A percentile compares a stretch with the other conserved stretches of the same genome.
phyloP scores from a whole-genome alignment of 2,113 vertebrate species.

The Campylomormyrus tamandua region DNA sequence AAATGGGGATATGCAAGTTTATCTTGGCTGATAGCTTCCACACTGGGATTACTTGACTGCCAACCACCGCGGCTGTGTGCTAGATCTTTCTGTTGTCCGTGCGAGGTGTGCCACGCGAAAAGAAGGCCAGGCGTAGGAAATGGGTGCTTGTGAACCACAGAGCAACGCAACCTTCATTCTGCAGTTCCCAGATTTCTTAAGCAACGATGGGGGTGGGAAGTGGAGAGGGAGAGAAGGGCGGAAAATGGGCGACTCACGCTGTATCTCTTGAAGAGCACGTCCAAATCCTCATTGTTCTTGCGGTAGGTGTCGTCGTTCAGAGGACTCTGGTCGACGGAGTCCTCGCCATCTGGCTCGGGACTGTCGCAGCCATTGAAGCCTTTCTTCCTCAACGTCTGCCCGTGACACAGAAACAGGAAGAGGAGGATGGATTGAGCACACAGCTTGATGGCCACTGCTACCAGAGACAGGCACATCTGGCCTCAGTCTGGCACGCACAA shows the following conservation, averaged over 20 bases:
- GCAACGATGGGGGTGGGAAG: neutral
- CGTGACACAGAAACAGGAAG: conserved; percentile 38
- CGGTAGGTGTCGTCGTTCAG: conserved; percentile 93
- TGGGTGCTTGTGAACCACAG: neutral
- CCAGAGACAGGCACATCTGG: neutral
- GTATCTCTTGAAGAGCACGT: conserved; percentile 92
- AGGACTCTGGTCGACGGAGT: conserved; percentile 94
- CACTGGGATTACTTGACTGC: conserved; percentile 24
- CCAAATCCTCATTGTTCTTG: conserved; percentile 84
- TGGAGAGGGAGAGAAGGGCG: neutral
- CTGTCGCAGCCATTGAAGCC: conserved; percentile 98
- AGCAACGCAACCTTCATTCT: neutral
- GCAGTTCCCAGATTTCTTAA: neutral
- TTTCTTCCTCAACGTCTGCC: conserved; percentile 95
- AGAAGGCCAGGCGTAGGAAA: neutral
- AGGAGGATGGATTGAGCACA: neutral
- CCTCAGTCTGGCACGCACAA: neutral
- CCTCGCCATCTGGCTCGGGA: conserved; percentile 90
- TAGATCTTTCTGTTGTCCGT: conserved; percentile 29
- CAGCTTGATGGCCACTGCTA: neutral
- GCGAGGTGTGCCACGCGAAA: conserved; percentile 28
- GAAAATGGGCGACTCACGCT: conserved; percentile 76
- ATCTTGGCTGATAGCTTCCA: conserved; percentile 48
- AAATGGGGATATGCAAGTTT: conserved; percentile 30
- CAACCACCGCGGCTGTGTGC: conserved; percentile 39